These are phyloP conservation scores for Eupithecia abbreviata DNA, from an alignment of 2,888 invertebrate species.

Conservation along the genomic window DNA sequence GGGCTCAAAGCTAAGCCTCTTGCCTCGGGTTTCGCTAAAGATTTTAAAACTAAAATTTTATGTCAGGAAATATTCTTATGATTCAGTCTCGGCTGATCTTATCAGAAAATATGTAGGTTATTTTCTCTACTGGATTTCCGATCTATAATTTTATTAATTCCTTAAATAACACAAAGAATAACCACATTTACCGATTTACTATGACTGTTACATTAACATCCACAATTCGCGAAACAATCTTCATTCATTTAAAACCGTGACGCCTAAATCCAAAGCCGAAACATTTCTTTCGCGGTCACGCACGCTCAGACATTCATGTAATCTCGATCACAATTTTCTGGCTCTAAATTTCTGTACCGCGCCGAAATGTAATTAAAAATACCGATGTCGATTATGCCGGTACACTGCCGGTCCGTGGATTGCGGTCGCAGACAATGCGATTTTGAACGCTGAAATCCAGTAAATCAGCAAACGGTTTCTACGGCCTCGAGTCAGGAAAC, in stretches of 20 bases:
- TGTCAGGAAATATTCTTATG: background rate
- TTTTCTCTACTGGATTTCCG: background rate
- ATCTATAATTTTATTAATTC: background rate
- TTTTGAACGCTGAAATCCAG: constrained; percentile 40
- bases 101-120: background rate
- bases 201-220: background rate
- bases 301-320: constrained; percentile 36
- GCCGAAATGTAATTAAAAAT: constrained; percentile 58
- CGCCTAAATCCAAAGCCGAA: background rate
- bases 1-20: background rate
- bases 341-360: constrained; percentile 47
- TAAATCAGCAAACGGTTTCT: constrained; percentile 15
- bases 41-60: background rate
- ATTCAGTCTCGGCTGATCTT: background rate
- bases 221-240: constrained; percentile 6
- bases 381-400: constrained; percentile 52
- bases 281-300: constrained; percentile 22
- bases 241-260: background rate
- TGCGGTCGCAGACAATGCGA: constrained; percentile 55
- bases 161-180: background rate
- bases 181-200: background rate
- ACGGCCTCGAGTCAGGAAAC: constrained; percentile 7
- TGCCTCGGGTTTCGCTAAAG: background rate
- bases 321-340: constrained; percentile 42
- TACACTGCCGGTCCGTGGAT: constrained; percentile 46